These are phyloP conservation scores for Pagetopsis macropterus DNA, from an alignment of 2,797 vertebrate genomes.

Conservation along the genomic window DNA sequence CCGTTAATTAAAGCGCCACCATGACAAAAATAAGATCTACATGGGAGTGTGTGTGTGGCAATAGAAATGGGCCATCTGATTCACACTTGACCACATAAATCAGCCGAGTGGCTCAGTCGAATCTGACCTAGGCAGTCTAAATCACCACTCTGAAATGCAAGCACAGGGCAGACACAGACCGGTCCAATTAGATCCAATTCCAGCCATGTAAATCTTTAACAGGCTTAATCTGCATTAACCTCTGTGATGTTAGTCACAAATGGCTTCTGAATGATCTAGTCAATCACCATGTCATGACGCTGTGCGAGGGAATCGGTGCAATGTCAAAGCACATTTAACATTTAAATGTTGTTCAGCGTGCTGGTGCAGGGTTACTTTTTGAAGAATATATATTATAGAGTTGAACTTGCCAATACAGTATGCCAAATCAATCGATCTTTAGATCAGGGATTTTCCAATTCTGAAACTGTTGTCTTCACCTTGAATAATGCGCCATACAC, in stretches of 20 bases:
- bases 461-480: no score
- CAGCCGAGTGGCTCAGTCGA: constrained; percentile 70
- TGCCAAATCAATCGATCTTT: constrained; percentile 2
- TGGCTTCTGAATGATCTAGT: constrained; percentile 71
- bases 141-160: constrained; percentile 69
- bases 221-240: constrained; percentile 77
- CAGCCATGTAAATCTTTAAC: constrained; percentile 75
- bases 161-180: constrained; percentile 59
- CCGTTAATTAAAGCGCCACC: constrained; percentile 84
- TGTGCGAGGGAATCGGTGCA: constrained; percentile 16
- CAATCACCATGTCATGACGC: constrained; percentile 65
- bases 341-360: constrained; percentile 15
- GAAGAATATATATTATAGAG: background rate
- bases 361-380: background rate
- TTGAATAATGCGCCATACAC: no score
- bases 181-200: constrained; percentile 69
- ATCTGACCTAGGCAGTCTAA: constrained; percentile 72
- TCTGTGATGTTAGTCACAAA: constrained; percentile 72
- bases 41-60: constrained; percentile 72
- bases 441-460: background rate
- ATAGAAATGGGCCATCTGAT: constrained; percentile 77
- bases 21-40: constrained; percentile 82
- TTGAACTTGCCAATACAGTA: background rate
- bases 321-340: constrained; percentile 31
- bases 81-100: constrained; percentile 81